Base-by-base conservation (phyloP, 2,888 invertebrate species). In the Epinotia ramella region DNA sequence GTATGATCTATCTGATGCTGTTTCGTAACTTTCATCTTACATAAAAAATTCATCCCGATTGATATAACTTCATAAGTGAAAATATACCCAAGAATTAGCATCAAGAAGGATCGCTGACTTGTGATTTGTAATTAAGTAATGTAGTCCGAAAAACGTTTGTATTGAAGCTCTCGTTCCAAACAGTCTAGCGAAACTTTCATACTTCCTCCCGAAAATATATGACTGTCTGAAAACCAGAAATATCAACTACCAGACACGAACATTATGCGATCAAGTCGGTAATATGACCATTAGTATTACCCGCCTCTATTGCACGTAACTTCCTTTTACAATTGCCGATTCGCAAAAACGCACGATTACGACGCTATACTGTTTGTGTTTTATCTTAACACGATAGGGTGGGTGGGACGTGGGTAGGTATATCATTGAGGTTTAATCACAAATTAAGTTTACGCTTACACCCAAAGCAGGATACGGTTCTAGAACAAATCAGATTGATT, bases 201-300 rank as follows among this genome's bases (percentile, higher is more conserved):
- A 49, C 53, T 5, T 53, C n/a, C n/a, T n/a, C 6, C 16, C 53
- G n/a, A 53, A 53, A n/a, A 53, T n/a, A 53, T 53, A 53, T 53
- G n/a, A 46, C 56, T 59, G 65, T 59, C n/a, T 60, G 13, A 7
- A 64, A 69, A 63, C 73, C 64, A 74, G 74, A 74, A 74, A 74
- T 59, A 66, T 62, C n/a, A 49, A 67, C 71, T 33, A 12, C 33
- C 18, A 33, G 59, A 70, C 76, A 76, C 71, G 76, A 71, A 76
- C 71, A 67, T 72, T 76, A 76, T 67, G 66, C 71, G 71, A 62
- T 57, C 76, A 57, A 62, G 66, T 62, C 71, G 66, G 76, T 76
- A 76, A 76, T 72, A 72, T 57, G 71, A 72, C 66, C 71, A 76
- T 76, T 76, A 76, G 67, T 76, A 76, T 76, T 76, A 76, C 76